A percentile compares a stretch with the other conserved stretches of the same genome.
Conservation (phyloP, 2,113 vertebrate species). For the Antechinus stuartii region DNA sequence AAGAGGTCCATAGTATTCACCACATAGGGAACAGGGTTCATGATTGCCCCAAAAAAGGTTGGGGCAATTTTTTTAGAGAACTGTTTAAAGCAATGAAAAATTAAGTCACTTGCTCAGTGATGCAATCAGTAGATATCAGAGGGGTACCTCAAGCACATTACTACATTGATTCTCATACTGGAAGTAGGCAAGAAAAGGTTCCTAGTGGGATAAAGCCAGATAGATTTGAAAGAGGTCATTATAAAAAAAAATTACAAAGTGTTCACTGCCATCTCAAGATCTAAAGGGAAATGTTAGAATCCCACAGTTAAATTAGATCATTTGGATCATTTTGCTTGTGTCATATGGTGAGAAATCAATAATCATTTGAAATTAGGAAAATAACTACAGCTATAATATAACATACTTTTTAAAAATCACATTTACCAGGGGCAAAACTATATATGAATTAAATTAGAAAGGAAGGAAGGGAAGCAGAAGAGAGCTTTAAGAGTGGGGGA, state of each 20-base stretch:
- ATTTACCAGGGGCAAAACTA: background rate
- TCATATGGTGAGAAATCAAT: slow-evolving; percentile 36
- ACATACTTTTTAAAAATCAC: slow-evolving; percentile 57
- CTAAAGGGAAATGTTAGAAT: slow-evolving; percentile 16
- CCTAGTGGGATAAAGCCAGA: background rate
- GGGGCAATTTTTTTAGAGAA: background rate
- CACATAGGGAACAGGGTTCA: background rate
- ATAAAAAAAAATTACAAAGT: background rate
- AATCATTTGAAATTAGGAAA: slow-evolving; percentile 31
- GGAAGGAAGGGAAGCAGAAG: background rate
- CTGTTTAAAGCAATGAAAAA: background rate
- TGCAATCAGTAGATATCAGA: background rate
- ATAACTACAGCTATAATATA: background rate
- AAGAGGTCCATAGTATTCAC: background rate
- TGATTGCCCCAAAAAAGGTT: background rate
- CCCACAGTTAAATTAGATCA: background rate
- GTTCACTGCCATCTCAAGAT: slow-evolving; percentile 13
- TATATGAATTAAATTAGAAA: slow-evolving; percentile 13
- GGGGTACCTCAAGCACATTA: background rate
- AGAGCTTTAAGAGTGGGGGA: background rate
- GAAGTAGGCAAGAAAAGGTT: background rate
- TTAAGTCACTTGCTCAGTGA: background rate
- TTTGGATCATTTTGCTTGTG: slow-evolving; percentile 44
- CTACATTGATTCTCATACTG: background rate
- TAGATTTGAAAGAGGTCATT: background rate